Base-by-base conservation (phyloP, 2,797 vertebrate species). In the Zenarchopterus dispar region DNA sequence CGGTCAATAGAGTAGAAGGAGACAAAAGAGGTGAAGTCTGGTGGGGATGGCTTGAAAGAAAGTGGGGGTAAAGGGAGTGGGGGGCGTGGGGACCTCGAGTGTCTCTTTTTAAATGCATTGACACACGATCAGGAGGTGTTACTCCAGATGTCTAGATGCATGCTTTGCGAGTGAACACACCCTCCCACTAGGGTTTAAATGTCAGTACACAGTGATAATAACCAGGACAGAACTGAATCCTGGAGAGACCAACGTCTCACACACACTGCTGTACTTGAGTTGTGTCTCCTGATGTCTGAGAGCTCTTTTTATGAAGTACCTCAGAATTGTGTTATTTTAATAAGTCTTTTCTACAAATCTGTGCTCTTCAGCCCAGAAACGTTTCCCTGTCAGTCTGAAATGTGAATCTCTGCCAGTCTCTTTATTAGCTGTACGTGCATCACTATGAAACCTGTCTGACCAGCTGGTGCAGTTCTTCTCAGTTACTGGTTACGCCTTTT, bases 361-460 rank as follows among this genome's bases (percentile, higher is more conserved):
- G 8, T 41, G 39, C 8, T 5, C n/a, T 7, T 56, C 45, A 4
- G 3, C 6, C 5, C 19, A 16, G n/a, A 16, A 18, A 6, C 2
- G 6, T 19, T 41, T 57, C 61, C 21, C 48, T 0, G 4, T 18
- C 47, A 15, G 24, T 7, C 17, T 58, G 78, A 72, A 73, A 87
- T 6, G 0, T 56, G 67, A 87, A 62, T 61, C 73, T 26, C 13
- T 2, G 31, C 57, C 22, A 68, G 39, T 62, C 21, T 71, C 52
- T 48, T 73, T 45, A 28, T 60, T 67, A 1, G 18, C 23, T 43
- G 26, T n/a, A 1, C 33, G 17, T 9, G 18, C 8, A 1, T 48
- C 52, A 23, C 24, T 0, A 60, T 45, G n/a, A 61, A 84, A 90
- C 89, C 58, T 70, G 91, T 90, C 73, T 0, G 53, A 89, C 91